These are phyloP conservation scores for Ceyx melanurus DNA, from an alignment of 2,113 vertebrate species.

Conservation along the genomic window DNA sequence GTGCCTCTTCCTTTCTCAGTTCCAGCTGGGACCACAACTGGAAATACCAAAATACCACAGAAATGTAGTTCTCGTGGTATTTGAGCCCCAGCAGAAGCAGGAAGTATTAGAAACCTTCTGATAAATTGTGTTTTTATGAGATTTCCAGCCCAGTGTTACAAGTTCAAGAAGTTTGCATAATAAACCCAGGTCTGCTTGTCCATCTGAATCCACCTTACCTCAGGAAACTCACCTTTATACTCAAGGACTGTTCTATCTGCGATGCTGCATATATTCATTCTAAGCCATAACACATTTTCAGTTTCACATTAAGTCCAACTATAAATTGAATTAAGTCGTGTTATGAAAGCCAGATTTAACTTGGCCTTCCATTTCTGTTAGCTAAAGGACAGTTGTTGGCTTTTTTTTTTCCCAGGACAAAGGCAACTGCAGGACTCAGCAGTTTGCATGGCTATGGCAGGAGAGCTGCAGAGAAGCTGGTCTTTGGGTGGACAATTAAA, in stretches of 20 bases:
- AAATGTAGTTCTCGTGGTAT: conserved; percentile 62
- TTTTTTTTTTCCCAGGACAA: neutral
- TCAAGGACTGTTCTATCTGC: neutral
- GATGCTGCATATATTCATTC: neutral
- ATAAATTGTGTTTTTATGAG: conserved; percentile 58
- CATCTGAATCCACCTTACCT: neutral
- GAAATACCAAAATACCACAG: conserved; percentile 68
- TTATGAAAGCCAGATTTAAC: conserved; percentile 30
- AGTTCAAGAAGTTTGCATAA: conserved; percentile 5
- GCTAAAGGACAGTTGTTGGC: neutral
- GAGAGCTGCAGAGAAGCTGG: neutral
- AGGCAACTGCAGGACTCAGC: neutral
- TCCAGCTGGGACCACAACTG: conserved; percentile 43
- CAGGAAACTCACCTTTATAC: neutral
- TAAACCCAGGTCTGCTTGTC: neutral
- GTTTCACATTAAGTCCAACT: conserved; percentile 8
- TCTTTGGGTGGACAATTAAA: neutral
- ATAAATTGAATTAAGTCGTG: conserved; percentile 9
- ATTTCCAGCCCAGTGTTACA: conserved; percentile 22
- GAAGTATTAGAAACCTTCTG: conserved; percentile 63
- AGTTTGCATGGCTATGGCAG: neutral
- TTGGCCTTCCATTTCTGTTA: neutral
- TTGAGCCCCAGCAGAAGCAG: conserved; percentile 60
- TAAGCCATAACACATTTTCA: conserved; percentile 8
- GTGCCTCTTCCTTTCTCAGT: conserved; percentile 36